Evolutionary conservation across 2,888 invertebrate species (phyloP), one percentile per base, ranked within the genome.

Genomic region (Pristionchus arcanus): DNA sequence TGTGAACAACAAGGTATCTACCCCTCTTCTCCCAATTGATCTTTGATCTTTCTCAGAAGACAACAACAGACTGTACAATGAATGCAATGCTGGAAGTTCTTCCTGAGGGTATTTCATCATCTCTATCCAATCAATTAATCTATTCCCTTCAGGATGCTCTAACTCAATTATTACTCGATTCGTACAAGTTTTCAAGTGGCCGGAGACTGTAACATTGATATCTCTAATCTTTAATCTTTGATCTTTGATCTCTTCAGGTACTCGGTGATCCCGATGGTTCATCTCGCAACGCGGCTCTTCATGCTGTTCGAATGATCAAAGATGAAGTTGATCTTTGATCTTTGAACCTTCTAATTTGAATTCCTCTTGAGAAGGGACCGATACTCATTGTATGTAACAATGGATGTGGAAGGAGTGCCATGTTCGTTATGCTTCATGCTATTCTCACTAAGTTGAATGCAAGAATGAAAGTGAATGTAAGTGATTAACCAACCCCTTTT

Each of bases 81-180:
- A 25, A 85, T 21, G 85, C 59, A 59, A 37, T 85, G 7, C 1
- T 59, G 59, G 85, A 85, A 25, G 34, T 85, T n/a, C 34, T 85
- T 2, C 85, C 85, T 85, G 85, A 55, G 25, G 85, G 85, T 85
- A 42, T 55, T 85, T 1, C n/a, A 77, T 59, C 55, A 63, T 9
- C 63, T 59, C 15, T 53, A 77, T 21, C 37, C 74, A 42, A 37
- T 81, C 49, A 1, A 53, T 28, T 11, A 2, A 53, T 49, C n/a
- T 4, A 85, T 21, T 9, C 21, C 34, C 1, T 59, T 59, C 31
- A 85, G 85, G 59, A 7, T 85, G 85, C 59, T 85, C 85, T 25
- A 85, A 85, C 85, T 85, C 85, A 34, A 55, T 59, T 16, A 59
- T 85, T 34, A 85, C 37, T 85, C 85, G 85, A 63, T 34, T 85